Conservation (phyloP, 2,888 invertebrate genomes). For the Acleris emargana region DNA sequence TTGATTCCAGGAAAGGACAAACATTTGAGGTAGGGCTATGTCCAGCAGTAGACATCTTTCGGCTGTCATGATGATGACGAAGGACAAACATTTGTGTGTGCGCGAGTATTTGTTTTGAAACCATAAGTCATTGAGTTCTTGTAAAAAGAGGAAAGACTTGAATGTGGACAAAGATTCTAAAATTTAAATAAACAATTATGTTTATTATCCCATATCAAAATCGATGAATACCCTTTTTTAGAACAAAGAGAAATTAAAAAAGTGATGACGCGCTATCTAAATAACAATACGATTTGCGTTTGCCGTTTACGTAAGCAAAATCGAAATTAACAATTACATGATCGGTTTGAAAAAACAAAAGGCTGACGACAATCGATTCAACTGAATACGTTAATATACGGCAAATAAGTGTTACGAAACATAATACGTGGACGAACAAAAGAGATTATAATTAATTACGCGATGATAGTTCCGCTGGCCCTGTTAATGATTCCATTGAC, state of each 20-base stretch:
- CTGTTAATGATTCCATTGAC: conserved; percentile 5
- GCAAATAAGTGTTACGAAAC: conserved; percentile 29
- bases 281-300: conserved; percentile 3
- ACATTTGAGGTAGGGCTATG: no score
- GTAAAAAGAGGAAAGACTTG: no score
- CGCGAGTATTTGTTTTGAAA: no score
- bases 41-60: no score
- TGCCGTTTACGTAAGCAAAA: conserved; percentile 19
- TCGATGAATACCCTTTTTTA: no score
- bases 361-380: conserved; percentile 25
- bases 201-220: no score
- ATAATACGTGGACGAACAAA: conserved; percentile 24
- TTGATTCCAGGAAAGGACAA: no score
- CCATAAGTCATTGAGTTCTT: no score
- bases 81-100: no score
- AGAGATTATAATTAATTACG: conserved; percentile 22
- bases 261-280: conserved; percentile 11
- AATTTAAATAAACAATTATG: no score
- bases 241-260: neutral
- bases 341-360: conserved; percentile 29
- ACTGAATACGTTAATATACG: conserved; percentile 20
- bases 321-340: conserved; percentile 21
- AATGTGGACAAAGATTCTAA: no score
- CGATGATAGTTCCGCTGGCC: conserved; percentile 12
- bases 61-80: no score